phyloP scores from a whole-genome alignment of 2,888 invertebrate genomes.

The Metallyticus violacea region DNA sequence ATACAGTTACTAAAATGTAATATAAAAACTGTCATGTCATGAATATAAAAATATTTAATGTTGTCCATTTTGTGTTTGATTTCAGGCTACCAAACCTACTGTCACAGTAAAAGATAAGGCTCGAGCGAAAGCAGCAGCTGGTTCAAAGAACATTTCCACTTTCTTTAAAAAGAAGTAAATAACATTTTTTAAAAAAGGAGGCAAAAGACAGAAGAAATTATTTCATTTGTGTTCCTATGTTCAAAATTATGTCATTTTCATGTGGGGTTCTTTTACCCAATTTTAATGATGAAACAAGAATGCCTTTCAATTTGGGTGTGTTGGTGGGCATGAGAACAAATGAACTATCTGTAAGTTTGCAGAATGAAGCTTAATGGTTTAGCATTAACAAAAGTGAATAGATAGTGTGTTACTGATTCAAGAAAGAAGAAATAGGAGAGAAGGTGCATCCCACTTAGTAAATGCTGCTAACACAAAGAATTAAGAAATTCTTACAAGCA shows the following conservation, averaged over 20 bases:
- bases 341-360: not conserved
- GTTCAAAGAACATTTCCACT: constrained; percentile 74
- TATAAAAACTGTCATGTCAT: no score
- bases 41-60: no score
- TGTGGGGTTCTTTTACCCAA: not conserved
- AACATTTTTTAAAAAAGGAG: not conserved
- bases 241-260: constrained; percentile 18
- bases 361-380: not conserved
- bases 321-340: not conserved
- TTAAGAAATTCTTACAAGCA: not conserved
- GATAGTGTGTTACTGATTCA: not conserved
- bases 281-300: not conserved
- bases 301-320: not conserved
- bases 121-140: constrained; percentile 71
- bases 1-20: no score
- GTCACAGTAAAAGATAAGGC: constrained; percentile 71
- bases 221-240: constrained; percentile 27
- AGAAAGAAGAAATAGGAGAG: not conserved
- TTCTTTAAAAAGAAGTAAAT: constrained; percentile 69
- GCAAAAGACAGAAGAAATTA: not conserved
- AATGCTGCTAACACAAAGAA: not conserved
- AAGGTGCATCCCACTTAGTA: not conserved
- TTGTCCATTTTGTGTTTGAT: not conserved
- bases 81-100: constrained; percentile 48
- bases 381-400: not conserved